Conservation (phyloP, 2,113 vertebrate species). For the Antigone vipio region DNA sequence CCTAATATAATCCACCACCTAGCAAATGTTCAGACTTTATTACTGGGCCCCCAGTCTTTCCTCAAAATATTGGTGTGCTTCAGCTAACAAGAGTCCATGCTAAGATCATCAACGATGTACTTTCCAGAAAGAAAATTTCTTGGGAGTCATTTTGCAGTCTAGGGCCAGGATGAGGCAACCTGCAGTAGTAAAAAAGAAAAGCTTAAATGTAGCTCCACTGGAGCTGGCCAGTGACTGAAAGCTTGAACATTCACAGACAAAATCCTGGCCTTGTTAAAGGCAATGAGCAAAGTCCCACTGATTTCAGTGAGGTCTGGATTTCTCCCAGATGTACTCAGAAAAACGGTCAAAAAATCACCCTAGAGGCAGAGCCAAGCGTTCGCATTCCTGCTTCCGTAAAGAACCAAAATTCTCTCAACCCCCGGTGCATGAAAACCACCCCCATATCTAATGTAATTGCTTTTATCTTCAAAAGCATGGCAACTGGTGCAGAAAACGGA, state of each 20-base stretch:
- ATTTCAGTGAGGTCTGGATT: slow-evolving; percentile 17
- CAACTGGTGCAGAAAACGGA: slow-evolving; percentile 36
- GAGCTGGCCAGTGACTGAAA: not conserved
- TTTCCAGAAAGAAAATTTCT: slow-evolving; percentile 31
- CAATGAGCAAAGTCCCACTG: slow-evolving; percentile 8
- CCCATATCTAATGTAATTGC: not conserved
- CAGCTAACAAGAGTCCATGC: not conserved
- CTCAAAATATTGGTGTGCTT: not conserved
- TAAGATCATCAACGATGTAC: not conserved
- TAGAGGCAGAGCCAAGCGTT: not conserved
- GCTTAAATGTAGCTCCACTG: not conserved
- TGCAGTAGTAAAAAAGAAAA: not conserved
- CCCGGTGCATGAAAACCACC: not conserved
- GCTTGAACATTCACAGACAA: not conserved
- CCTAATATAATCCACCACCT: not conserved
- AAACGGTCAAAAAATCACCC: not conserved
- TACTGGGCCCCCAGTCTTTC: not conserved
- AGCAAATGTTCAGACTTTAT: not conserved
- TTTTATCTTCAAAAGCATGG: slow-evolving; percentile 46
- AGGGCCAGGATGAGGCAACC: slow-evolving; percentile 13
- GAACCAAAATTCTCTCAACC: not conserved
- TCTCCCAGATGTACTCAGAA: not conserved
- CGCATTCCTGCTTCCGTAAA: slow-evolving; percentile 14
- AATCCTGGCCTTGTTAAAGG: slow-evolving; percentile 9
- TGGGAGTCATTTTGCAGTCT: not conserved